phyloP scores from a whole-genome alignment of 2,113 vertebrate species.

The Climacteris rufus region DNA sequence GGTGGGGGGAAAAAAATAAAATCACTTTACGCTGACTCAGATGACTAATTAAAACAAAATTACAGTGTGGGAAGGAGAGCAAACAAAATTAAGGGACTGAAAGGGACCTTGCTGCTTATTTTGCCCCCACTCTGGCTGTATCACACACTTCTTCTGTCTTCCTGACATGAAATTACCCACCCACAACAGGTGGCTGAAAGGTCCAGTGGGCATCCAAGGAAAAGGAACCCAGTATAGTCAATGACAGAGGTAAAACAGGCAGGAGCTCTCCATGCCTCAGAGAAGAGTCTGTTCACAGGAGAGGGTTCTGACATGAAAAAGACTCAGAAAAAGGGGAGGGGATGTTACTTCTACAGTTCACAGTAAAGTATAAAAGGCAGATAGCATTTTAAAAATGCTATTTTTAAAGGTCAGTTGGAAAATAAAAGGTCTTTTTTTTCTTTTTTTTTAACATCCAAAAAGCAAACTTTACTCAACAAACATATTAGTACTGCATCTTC shows the following conservation, averaged over 20 bases:
- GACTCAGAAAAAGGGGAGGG: neutral
- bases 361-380: neutral
- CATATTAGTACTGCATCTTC: neutral
- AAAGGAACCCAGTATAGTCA: neutral
- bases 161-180: neutral
- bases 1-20: too few relatives aligned
- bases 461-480: neutral
- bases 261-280: neutral
- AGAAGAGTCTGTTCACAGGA: neutral
- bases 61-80: too few relatives aligned
- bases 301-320: neutral
- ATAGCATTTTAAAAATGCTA: neutral
- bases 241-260: neutral
- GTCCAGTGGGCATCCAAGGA: neutral
- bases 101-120: neutral
- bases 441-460: neutral
- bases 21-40: too few relatives aligned
- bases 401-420: neutral
- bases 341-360: neutral
- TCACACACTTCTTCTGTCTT: accelerated
- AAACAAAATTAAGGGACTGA: neutral
- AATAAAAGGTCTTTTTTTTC: neutral
- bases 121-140: neutral
- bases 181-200: neutral
- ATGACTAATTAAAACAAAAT: too few relatives aligned